A percentile compares a stretch with the other conserved stretches of the same genome.
phyloP scores from a whole-genome alignment of 2,888 invertebrate genomes.

The Gymnocheta viridis region DNA sequence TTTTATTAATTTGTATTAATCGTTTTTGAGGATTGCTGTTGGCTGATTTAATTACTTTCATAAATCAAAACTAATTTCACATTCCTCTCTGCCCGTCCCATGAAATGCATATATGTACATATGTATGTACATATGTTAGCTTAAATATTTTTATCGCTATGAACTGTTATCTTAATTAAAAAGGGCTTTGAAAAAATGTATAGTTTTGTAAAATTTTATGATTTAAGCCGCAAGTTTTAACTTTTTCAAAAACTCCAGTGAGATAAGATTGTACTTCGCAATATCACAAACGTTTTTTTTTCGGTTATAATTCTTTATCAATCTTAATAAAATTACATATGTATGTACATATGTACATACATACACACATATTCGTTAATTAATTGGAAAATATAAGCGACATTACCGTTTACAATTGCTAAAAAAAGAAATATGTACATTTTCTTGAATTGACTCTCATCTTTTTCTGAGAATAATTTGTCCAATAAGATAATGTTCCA shows the following conservation, averaged over 20 bases:
- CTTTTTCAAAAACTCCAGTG: no score
- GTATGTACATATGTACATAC: no score
- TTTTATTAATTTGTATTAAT: no score
- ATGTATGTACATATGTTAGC: no score
- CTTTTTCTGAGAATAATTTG: not conserved
- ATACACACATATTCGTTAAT: constrained; percentile 21
- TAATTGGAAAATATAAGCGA: constrained; percentile 45
- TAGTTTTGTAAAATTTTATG: no score
- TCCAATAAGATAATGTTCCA: constrained; percentile 10
- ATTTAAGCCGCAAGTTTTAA: no score
- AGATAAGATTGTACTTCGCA: not conserved
- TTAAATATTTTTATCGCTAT: no score
- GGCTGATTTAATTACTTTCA: no score
- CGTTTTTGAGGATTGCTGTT: not conserved
- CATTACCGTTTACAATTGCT: constrained; percentile 21
- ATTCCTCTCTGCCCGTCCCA: no score
- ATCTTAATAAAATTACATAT: not conserved
- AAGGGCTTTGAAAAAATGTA: no score
- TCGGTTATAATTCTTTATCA: not conserved
- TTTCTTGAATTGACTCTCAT: constrained; percentile 33
- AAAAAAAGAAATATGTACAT: constrained; percentile 4
- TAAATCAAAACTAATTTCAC: not conserved
- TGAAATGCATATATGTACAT: not conserved
- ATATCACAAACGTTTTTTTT: not conserved
- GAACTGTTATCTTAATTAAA: no score